Conservation (phyloP, 2,113 vertebrate species). For the Verasper variegatus region DNA sequence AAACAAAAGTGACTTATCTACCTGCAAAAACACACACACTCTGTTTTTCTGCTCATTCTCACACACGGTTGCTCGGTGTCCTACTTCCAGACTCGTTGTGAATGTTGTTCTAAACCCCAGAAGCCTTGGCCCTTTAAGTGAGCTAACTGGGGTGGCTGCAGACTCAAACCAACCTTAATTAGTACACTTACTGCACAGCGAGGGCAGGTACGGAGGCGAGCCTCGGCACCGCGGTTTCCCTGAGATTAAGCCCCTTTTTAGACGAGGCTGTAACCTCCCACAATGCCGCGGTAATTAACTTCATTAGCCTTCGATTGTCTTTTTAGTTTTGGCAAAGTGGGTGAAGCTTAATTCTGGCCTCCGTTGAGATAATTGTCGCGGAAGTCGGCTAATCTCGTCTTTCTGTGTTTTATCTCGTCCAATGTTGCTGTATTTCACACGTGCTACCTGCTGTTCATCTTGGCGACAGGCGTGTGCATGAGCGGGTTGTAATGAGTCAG, state of each 20-base stretch:
- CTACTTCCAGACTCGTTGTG: constrained; percentile 71
- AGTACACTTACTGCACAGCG: constrained; percentile 67
- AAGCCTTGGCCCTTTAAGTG: constrained; percentile 71
- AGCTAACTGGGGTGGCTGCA: constrained; percentile 72
- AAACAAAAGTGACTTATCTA: constrained; percentile 59
- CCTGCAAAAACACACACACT: constrained; percentile 44
- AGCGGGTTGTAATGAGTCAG: constrained; percentile 70
- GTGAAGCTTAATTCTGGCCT: constrained; percentile 62
- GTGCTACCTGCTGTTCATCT: constrained; percentile 72
- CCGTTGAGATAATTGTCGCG: constrained; percentile 62
- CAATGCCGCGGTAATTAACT: constrained; percentile 65
- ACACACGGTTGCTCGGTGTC: constrained; percentile 59
- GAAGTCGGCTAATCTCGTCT: constrained; percentile 66
- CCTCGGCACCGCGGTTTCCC: constrained; percentile 51
- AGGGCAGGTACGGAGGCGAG: constrained; percentile 65
- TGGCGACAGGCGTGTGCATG: constrained; percentile 61
- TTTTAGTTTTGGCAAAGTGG: constrained; percentile 67
- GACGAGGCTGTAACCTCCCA: constrained; percentile 65
- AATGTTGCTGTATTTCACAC: constrained; percentile 56
- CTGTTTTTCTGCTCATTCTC: constrained; percentile 29
- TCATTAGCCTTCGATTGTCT: constrained; percentile 63
- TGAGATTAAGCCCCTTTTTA: constrained; percentile 66
- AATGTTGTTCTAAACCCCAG: constrained; percentile 62
- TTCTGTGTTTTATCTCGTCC: constrained; percentile 64
- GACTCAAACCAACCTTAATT: constrained; percentile 73